phyloP scores from a whole-genome alignment of 2,797 vertebrate genomes.

The Antrozous pallidus region DNA sequence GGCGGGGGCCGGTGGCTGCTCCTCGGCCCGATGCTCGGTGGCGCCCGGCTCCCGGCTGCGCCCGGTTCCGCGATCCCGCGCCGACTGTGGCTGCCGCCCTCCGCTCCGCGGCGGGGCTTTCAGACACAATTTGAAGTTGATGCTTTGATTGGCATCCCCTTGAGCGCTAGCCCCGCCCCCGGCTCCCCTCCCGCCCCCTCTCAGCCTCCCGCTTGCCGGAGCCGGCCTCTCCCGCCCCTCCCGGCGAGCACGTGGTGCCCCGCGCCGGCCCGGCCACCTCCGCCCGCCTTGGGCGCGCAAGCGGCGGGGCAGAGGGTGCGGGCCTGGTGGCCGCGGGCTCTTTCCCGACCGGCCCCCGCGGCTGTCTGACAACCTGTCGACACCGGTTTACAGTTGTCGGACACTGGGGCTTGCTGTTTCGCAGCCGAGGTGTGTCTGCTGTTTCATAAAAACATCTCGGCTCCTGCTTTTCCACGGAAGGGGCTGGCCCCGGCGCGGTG shows the following conservation, averaged over 20 bases:
- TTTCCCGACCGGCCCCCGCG: slow-evolving; percentile 91
- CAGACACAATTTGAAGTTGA: slow-evolving; percentile 99
- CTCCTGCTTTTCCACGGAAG: slow-evolving; percentile 57
- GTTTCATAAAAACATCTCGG: slow-evolving; percentile 80
- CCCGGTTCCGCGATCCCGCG: slow-evolving; percentile 98
- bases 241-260: slow-evolving; percentile 89
- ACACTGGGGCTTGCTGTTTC: slow-evolving; percentile 90
- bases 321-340: slow-evolving; percentile 92
- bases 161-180: slow-evolving; percentile 92
- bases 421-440: slow-evolving; percentile 86
- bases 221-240: slow-evolving; percentile 53
- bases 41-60: slow-evolving; percentile 98
- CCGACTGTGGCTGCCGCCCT: slow-evolving; percentile 97
- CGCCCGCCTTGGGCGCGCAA: slow-evolving; percentile 70
- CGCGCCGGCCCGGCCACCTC: slow-evolving; percentile 87
- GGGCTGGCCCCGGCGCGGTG: slow-evolving; percentile 35
- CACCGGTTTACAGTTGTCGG: slow-evolving; percentile 94
- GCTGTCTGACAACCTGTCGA: slow-evolving; percentile 96
- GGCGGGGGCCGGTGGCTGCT: slow-evolving; percentile 62
- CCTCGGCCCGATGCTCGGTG: slow-evolving; percentile 84
- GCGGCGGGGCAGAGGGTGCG: slow-evolving; percentile 69
- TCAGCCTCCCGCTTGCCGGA: slow-evolving; percentile 72
- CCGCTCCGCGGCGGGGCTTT: slow-evolving; percentile 97
- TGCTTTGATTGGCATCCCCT: slow-evolving; percentile 99
- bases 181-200: slow-evolving; percentile 70